Evolutionary conservation across 2,113 vertebrate species (phyloP), one percentile per base, ranked within the genome.

Genomic region (Phyllostomus hastatus): DNA sequence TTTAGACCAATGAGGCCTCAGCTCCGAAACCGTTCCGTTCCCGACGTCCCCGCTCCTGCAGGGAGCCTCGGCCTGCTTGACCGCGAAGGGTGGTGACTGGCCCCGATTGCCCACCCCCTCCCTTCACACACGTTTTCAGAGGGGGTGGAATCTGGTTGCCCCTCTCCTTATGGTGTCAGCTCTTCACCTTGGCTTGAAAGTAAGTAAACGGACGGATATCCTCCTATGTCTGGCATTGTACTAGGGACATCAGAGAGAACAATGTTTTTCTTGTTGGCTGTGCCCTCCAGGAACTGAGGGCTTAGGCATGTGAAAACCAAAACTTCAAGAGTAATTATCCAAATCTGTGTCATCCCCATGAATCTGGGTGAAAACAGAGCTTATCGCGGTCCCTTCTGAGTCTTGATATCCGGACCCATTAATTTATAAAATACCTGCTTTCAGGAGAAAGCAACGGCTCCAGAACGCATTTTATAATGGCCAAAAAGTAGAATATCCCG

Each of bases 1-100:
- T 90, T 84, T 95, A 84, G 91, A 90, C 90, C 95, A 95, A 80
- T 93, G 80, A 97, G 92, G 83, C 82, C 70, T 88, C 24, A 24
- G 73, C 88, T 97, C 88, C 91, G 88, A 94, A 95, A 88, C 76
- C 50, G 38, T 86, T 41, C 38, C 38, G 38, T 41, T 41, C 50
- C 2, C 85, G 88, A 89, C 82, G 70, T 92, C 66, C 91, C 64
- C 89, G 33, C 73, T 96, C 78, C 70, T 73, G 35, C 20, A 14
- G 52, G 70, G 82, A 96, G 64, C 48, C 52, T 87, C 89, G 48
- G 54, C 88, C 85, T 90, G 59, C 86, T 88, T 78, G 90, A 87
- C 93, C 80, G 81, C 52, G 54, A 76, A 75, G 66, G 76, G 38
- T 76, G 28, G 57, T 75, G 61, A 59, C 41, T 95, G 86, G 66